Conservation (phyloP, 2,113 vertebrate species). For the Oncorhynchus gorbuscha region DNA sequence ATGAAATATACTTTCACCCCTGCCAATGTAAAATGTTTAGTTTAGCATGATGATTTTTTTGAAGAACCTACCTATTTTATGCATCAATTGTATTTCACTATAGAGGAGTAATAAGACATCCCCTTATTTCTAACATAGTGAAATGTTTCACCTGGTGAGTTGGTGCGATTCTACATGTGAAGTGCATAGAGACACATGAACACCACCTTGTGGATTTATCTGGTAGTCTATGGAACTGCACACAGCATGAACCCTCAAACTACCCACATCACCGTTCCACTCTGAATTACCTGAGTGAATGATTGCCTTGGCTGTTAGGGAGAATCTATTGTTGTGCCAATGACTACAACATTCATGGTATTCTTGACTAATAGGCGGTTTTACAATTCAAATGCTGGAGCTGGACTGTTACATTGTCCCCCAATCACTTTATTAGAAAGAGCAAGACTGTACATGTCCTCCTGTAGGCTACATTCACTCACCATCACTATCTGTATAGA, state of each 20-base stretch:
- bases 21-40: too few species aligned
- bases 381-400: conserved; percentile 43
- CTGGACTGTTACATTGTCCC: too few species aligned
- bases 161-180: neutral
- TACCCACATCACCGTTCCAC: neutral
- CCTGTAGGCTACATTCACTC: too few species aligned
- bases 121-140: too few species aligned
- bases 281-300: conserved; percentile 10
- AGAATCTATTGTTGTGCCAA: neutral
- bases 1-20: too few species aligned
- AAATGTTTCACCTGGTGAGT: neutral
- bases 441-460: too few species aligned
- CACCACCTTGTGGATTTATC: neutral
- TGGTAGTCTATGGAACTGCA: neutral
- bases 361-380: neutral
- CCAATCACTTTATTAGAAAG: too few species aligned
- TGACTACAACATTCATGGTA: neutral
- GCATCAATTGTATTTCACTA: too few species aligned
- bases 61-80: too few species aligned
- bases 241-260: neutral
- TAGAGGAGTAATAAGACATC: too few species aligned
- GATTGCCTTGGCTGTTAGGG: neutral
- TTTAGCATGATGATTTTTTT: too few species aligned
- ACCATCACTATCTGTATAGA: too few species aligned
- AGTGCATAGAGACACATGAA: neutral